phyloP scores from a whole-genome alignment of 2,888 invertebrate genomes.

The Patella depressa region DNA sequence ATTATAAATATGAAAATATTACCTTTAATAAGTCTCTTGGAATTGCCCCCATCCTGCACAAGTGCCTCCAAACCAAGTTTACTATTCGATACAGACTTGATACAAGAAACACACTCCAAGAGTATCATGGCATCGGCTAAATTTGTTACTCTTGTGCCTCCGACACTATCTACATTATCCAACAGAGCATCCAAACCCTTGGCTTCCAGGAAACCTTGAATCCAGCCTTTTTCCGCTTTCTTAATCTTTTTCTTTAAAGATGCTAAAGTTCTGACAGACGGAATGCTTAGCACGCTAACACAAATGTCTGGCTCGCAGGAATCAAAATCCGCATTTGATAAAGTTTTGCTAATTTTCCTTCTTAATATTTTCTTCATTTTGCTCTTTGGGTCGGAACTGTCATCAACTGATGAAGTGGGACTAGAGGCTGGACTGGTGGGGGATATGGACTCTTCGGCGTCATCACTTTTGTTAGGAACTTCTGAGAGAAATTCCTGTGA shows the following conservation, averaged over 20 bases:
- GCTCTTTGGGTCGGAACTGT: neutral
- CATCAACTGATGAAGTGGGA: neutral
- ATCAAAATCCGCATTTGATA: conserved; percentile 54
- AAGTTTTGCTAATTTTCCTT: conserved; percentile 45
- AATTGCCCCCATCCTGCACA: conserved; percentile 93
- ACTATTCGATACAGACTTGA: conserved; percentile 82
- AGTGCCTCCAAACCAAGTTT: conserved; percentile 94
- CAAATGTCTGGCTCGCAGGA: conserved; percentile 57
- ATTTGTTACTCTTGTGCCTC: conserved; percentile 57
- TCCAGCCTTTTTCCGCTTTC: conserved; percentile 57
- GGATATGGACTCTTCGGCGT: neutral
- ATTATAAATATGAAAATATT: conserved; percentile 28
- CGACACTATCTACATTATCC: conserved; percentile 62
- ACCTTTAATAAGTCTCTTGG: conserved; percentile 88
- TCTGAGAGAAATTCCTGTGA: neutral
- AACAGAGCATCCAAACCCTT: conserved; percentile 59
- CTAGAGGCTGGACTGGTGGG: neutral
- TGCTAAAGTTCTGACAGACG: conserved; percentile 51
- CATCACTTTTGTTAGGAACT: neutral
- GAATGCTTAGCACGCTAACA: conserved; percentile 52
- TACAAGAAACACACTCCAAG: conserved; percentile 67
- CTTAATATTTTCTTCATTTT: conserved; percentile 36
- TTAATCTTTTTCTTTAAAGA: conserved; percentile 64
- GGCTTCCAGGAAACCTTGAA: conserved; percentile 64
- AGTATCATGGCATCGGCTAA: conserved; percentile 66